Evolutionary conservation across 1,140 invertebrate genomes (phyloP).

Genomic region (Drosophila sp.): DNA sequence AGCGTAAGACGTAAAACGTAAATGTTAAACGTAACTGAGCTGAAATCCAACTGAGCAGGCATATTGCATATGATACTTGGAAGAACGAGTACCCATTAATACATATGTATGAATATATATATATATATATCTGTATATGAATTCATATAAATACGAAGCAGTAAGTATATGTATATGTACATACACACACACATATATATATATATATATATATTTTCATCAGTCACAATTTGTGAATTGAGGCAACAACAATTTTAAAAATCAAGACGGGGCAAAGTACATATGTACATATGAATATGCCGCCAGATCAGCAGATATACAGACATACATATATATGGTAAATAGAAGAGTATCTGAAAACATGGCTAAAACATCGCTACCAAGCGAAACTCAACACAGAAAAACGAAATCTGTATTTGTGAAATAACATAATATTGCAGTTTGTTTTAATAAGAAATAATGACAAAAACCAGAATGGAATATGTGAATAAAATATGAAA

Average conservation of each 20-base stretch:
- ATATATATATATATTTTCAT: constrained; percentile 44
- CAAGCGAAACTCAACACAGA: constrained; percentile 51
- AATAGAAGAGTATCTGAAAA: constrained; percentile 31
- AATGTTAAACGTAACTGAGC: constrained; percentile 13
- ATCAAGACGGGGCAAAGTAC: constrained; percentile 8
- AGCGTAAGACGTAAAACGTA: constrained; percentile 36
- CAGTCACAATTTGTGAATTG: constrained; percentile 55
- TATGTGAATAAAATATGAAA: constrained; percentile 80
- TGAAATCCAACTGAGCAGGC: constrained; percentile 13
- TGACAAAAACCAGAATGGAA: constrained; percentile 59
- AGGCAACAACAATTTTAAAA: constrained; percentile 50
- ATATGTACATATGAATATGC: constrained; percentile 6
- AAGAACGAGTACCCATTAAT: constrained; percentile 13
- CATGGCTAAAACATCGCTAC: constrained; percentile 7
- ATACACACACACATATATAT: constrained; percentile 7
- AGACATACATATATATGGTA: constrained; percentile 37
- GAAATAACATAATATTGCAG: constrained; percentile 78
- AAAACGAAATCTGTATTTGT: constrained; percentile 66
- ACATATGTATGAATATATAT: neutral
- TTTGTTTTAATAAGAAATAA: constrained; percentile 63
- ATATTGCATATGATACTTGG: constrained; percentile 21
- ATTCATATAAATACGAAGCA: constrained; percentile 11
- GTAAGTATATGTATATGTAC: constrained; percentile 22
- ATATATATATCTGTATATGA: constrained; percentile 24
- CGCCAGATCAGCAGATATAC: constrained; percentile 23